Conservation (phyloP, 2,797 vertebrate genomes). For the Serranus cabrilla region DNA sequence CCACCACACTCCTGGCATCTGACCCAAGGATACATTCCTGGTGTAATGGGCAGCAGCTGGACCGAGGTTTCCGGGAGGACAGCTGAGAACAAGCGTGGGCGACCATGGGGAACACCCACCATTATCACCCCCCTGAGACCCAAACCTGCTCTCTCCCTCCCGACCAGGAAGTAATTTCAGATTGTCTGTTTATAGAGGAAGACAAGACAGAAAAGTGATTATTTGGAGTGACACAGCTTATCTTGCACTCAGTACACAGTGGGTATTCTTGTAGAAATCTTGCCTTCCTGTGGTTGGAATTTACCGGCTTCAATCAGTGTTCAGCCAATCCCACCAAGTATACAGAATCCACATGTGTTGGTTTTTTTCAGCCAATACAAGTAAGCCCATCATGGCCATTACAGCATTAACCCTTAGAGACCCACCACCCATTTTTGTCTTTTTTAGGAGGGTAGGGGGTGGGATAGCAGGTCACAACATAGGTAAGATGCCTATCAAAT, state of each 20-base stretch:
- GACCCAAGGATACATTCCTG: constrained; percentile 87
- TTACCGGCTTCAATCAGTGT: constrained; percentile 2
- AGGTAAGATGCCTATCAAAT: too few species aligned
- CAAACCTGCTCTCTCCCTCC: constrained; percentile 35
- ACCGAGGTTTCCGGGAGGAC: constrained; percentile 84
- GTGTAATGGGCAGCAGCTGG: constrained; percentile 88
- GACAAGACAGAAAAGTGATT: constrained; percentile 30
- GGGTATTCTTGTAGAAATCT: not conserved
- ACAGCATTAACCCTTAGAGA: not conserved
- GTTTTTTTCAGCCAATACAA: not conserved
- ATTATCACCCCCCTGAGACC: constrained; percentile 61
- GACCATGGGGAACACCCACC: constrained; percentile 71
- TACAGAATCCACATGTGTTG: too few species aligned
- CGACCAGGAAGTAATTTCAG: constrained; percentile 57
- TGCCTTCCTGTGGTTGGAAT: not conserved
- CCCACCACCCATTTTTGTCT: too few species aligned
- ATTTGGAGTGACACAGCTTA: constrained; percentile 27
- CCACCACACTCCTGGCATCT: constrained; percentile 81
- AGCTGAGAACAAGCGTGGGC: constrained; percentile 82
- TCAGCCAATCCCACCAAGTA: not conserved
- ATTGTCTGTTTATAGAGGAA: constrained; percentile 34
- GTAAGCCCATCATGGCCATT: not conserved
- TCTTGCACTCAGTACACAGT: constrained; percentile 14
- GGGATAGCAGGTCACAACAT: too few species aligned
- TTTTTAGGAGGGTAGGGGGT: too few species aligned